Evolutionary conservation across 2,113 vertebrate genomes (phyloP), one percentile per base, ranked within the genome.

Genomic region (Crotalus helleri): DNA sequence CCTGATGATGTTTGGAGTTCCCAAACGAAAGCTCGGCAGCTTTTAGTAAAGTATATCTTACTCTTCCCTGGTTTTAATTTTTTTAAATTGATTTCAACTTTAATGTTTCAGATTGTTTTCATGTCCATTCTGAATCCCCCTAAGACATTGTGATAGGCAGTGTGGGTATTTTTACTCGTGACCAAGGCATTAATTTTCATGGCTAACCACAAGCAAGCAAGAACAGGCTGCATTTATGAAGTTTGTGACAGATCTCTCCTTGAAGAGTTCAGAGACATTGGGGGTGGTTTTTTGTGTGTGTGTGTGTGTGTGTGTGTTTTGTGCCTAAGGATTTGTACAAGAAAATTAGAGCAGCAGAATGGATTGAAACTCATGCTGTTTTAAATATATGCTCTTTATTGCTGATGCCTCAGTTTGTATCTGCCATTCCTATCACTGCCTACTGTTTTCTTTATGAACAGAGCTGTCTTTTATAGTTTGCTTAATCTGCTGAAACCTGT

Each of bases 401-500:
- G 92, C 92, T 90, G 92, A 90, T 61, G 46, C 44, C 89, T 90
- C 33, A 11, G 92, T 86, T 90, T 64, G 46, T 87, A 90, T 93
- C 89, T 90, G 74, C 89, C 57, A 64, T 90, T 51, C 26, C 74
- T 15, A 53, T 93, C 81, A 54, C 29, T 46, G 89, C 92, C 92
- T 86, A 93, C 92, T 90, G 92, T 93, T 93, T 61, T 29, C 74
- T 93, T 93, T 93, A 93, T 93, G 89, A 64, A 81, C 81, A 90
- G 81, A 90, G 89, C 49, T 54, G 81, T 58, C 13, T 90, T 90
- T 90, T 90, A 93, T 61, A 90, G 74, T 85, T 64, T 93, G 57
- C 89, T 85, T 90, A 90, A 90, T 93, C 92, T 87, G 89, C 81
- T 90, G 92, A 93, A 90, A 93, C 64, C 57, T 93, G 55, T 90